Percentiles rank a stretch among this genome's conserved stretches.
These are phyloP conservation scores for Meandrusa payeni DNA, from an alignment of 2,888 invertebrate species.

Conservation along the genomic window DNA sequence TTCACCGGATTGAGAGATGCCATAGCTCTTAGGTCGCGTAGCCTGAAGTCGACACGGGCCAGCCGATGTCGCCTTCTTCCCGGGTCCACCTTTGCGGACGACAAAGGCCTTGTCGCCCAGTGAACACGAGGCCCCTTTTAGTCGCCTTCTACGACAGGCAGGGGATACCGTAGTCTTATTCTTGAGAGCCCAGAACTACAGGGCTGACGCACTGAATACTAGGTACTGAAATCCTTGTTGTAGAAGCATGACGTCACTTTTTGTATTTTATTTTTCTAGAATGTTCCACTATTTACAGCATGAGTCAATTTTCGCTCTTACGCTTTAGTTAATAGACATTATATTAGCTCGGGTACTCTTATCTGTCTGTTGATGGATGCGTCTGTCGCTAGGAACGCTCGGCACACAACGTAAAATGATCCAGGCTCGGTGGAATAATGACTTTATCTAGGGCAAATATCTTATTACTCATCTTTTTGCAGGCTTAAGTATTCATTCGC, in stretches of 20 bases:
- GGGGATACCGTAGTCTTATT: no score
- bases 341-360: not conserved
- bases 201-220: conserved; percentile 1
- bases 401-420: conserved; percentile 51
- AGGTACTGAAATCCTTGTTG: not conserved
- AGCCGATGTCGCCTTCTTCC: no score
- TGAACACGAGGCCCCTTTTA: no score
- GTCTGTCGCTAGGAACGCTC: conserved; percentile 46
- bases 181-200: no score
- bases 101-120: no score
- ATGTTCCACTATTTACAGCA: conserved; percentile 18
- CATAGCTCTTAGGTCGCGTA: no score
- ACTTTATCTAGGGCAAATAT: conserved; percentile 51
- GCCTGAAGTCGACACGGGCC: no score
- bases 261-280: not conserved
- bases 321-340: not conserved
- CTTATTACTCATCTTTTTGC: conserved; percentile 47
- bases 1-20: no score
- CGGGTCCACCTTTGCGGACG: no score
- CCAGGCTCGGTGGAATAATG: conserved; percentile 42
- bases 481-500: conserved; percentile 26
- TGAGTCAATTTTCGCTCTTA: conserved; percentile 26
- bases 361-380: conserved; percentile 46
- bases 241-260: not conserved
- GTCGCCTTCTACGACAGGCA: no score